Conservation (phyloP, 2,113 vertebrate genomes). For the Dicentrarchus labrax region DNA sequence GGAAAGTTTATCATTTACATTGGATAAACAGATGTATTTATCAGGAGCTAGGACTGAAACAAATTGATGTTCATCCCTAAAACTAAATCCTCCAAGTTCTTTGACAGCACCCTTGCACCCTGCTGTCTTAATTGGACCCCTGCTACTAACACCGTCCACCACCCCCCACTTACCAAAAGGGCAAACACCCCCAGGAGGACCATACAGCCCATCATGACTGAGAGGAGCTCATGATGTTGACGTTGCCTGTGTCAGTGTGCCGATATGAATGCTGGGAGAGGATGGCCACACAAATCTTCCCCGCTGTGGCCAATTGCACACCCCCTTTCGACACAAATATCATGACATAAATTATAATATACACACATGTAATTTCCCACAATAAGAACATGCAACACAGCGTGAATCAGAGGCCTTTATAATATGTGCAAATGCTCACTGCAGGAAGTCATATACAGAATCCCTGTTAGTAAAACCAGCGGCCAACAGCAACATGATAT, state of each 20-base stretch:
- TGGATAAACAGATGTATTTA: too few species aligned
- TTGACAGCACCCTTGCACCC: constrained; percentile 32
- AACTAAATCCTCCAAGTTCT: constrained; percentile 48
- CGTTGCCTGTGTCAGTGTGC: constrained; percentile 50
- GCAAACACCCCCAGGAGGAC: constrained; percentile 74
- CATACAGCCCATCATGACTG: constrained; percentile 59
- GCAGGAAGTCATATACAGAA: constrained; percentile 36
- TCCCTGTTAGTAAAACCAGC: constrained; percentile 51
- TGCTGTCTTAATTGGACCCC: constrained; percentile 70
- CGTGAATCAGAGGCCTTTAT: constrained; percentile 31
- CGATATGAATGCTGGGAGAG: constrained; percentile 39
- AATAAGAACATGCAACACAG: constrained; percentile 21
- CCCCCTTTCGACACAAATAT: constrained; percentile 24
- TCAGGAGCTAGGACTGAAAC: neutral
- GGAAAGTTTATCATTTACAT: too few species aligned
- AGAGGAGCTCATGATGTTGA: constrained; percentile 61
- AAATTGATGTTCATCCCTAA: constrained; percentile 10
- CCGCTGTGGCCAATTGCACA: constrained; percentile 42
- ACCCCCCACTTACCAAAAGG: constrained; percentile 69
- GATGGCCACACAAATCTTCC: constrained; percentile 8
- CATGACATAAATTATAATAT: constrained; percentile 35
- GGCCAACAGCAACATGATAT: constrained; percentile 66
- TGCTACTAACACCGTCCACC: constrained; percentile 50
- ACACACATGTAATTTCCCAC: constrained; percentile 20
- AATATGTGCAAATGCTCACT: constrained; percentile 35